These are phyloP conservation scores for Stichodactyla helianthus DNA, from an alignment of 64 coral and sea anemone genomes.

Conservation along the genomic window DNA sequence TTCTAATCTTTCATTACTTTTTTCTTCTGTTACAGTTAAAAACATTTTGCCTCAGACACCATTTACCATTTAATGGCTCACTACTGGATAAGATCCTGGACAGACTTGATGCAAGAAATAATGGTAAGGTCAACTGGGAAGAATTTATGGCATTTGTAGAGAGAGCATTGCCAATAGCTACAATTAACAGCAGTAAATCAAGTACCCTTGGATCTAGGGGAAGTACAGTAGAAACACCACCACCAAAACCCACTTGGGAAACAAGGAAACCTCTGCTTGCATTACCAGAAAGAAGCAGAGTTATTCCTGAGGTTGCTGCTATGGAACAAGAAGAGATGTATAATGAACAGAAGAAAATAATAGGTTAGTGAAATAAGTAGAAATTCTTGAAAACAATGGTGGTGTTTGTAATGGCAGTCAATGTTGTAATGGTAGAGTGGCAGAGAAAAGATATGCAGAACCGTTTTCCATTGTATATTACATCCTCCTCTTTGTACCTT, in stretches of 20 bases:
- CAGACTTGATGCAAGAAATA: constrained; percentile 54
- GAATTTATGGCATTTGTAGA: constrained; percentile 73
- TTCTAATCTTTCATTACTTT: neutral
- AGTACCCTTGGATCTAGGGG: constrained; percentile 19
- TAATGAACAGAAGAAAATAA: constrained; percentile 34
- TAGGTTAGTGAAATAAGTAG: no score
- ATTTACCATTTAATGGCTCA: constrained; percentile 77
- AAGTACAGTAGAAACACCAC: constrained; percentile 50
- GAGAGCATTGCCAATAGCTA: constrained; percentile 64
- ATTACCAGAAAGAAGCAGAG: constrained; percentile 27
- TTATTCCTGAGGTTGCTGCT: constrained; percentile 10
- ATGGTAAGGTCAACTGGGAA: constrained; percentile 73
- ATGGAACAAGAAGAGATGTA: constrained; percentile 50
- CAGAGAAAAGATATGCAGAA: no score
- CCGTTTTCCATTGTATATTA: no score
- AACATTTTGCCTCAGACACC: constrained; percentile 63
- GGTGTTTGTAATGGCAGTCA: no score
- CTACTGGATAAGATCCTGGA: constrained; percentile 73
- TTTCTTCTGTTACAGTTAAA: constrained; percentile 49
- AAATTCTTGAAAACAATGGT: no score
- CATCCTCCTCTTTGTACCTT: no score
- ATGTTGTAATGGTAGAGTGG: no score
- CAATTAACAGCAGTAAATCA: constrained; percentile 23
- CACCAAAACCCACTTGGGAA: constrained; percentile 68
- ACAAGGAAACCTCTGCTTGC: constrained; percentile 60